These are phyloP conservation scores for Polypedilum pembai DNA, from an alignment of 1,140 invertebrate species.

Conservation along the genomic window DNA sequence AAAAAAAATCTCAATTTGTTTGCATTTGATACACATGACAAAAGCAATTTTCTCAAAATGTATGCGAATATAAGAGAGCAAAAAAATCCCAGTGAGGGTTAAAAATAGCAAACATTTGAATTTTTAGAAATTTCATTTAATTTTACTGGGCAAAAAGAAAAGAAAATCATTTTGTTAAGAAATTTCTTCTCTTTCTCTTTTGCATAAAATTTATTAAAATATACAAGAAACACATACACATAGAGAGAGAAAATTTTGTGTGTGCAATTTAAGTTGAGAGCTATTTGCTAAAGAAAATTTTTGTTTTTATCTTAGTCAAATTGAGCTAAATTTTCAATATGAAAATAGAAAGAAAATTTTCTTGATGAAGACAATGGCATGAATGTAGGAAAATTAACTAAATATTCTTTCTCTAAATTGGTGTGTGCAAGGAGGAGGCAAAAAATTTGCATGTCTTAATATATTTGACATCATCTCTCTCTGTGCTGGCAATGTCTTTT, in stretches of 20 bases:
- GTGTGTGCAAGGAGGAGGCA: not conserved
- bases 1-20: conserved; percentile 22
- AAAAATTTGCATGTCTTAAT: conserved; percentile 28
- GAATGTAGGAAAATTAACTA: conserved; percentile 22
- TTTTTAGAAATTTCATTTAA: too few species aligned
- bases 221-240: not conserved
- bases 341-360: not conserved
- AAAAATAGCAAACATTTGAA: too few species aligned
- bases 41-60: conserved; percentile 20
- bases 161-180: not conserved
- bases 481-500: not conserved
- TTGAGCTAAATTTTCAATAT: conserved; percentile 14
- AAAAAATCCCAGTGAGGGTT: too few species aligned
- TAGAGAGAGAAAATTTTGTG: not conserved
- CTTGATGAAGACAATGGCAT: conserved; percentile 7
- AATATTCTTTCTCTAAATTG: not conserved
- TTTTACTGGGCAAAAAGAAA: not conserved
- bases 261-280: not conserved
- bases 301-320: not conserved
- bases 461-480: conserved; percentile 25
- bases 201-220: conserved; percentile 20
- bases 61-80: too few species aligned
- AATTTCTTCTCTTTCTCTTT: not conserved
- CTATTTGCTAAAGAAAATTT: too few species aligned
- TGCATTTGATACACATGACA: conserved; percentile 28